Base-by-base conservation (phyloP, 2,113 vertebrate genomes). In the Hyperoodon ampullatus region DNA sequence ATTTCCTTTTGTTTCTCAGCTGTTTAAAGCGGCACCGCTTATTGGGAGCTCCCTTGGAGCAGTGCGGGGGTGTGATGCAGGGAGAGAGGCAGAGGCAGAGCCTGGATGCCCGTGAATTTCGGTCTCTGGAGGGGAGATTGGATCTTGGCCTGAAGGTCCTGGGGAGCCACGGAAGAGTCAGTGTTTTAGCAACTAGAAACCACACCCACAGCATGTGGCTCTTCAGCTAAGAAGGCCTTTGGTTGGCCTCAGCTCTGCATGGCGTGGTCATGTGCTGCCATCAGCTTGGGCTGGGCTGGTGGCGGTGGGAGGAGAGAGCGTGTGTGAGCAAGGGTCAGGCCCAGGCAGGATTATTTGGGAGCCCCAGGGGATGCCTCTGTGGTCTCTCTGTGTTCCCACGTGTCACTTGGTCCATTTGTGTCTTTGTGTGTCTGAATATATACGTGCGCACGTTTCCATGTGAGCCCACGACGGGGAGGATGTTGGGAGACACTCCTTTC, bases 181-280 rank as follows among this genome's bases (percentile, higher is more conserved):
- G 85, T 96, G 90, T 83, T 70, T 90, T 66, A 84, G 93, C 7
- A 23, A 92, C 86, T 82, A 82, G 63, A 93, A 93, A 78, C 82
- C 83, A 86, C 2, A 39, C 82, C 23, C 66, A 58, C 18, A 58
- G 83, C 90, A 80, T 50, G 68, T 47, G 74, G 42, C 75, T 92
- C 33, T 39, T 35, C 35, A 42, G 87, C 89, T 95, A 89, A 94
- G 86, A 91, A 96, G 33, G 88, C 23, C 55, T 86, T 81, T 55
- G 68, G 61, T 58, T 86, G 92, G 83, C 86, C 89, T 94, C 72
- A 33, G 3, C 72, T 88, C 66, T 28, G 42, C 72, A 33, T 5
- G 83, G 78, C 12, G 44, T 88, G 83, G 83, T 58, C 42, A 28
- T 8, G 28, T 15, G 72, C 83, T 6, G 11, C 63, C 55, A 35